Conservation (phyloP, 2,888 invertebrate genomes). For the Diarsia rubi region DNA sequence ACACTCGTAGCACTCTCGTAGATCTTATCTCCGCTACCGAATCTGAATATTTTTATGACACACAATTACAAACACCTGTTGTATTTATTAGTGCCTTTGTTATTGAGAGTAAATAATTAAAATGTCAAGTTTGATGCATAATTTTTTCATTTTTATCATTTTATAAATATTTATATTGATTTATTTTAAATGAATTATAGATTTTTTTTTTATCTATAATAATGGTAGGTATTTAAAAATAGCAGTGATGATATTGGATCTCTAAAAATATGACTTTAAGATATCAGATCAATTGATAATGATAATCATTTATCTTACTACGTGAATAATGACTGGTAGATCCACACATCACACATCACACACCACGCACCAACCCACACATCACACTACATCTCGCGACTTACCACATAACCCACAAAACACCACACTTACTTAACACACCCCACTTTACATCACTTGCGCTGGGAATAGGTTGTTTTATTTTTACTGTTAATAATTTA, state of each 20-base stretch:
- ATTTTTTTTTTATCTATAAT: constrained; percentile 13
- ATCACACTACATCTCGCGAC: too few species aligned
- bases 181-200: constrained; percentile 33
- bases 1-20: constrained; percentile 58
- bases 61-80: constrained; percentile 46
- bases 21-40: constrained; percentile 51
- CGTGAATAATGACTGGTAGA: constrained; percentile 2
- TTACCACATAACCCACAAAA: too few species aligned
- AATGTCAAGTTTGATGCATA: constrained; percentile 51
- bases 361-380: too few species aligned
- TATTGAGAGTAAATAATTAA: constrained; percentile 34
- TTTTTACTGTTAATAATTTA: too few species aligned
- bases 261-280: constrained; percentile 3
- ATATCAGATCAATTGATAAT: constrained; percentile 30
- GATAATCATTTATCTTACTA: background rate
- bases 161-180: constrained; percentile 39
- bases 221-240: constrained; percentile 6
- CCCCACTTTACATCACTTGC: too few species aligned
- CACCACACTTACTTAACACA: too few species aligned
- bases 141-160: constrained; percentile 21
- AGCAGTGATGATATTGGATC: constrained; percentile 20
- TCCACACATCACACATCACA: too few species aligned
- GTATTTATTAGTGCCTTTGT: constrained; percentile 47
- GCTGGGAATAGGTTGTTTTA: too few species aligned
- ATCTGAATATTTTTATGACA: constrained; percentile 39